Percentiles rank a stretch among this genome's conserved stretches.
Evolutionary conservation across 2,797 vertebrate genomes (phyloP).

Genomic region (Gobionotothen gibberifrons): DNA sequence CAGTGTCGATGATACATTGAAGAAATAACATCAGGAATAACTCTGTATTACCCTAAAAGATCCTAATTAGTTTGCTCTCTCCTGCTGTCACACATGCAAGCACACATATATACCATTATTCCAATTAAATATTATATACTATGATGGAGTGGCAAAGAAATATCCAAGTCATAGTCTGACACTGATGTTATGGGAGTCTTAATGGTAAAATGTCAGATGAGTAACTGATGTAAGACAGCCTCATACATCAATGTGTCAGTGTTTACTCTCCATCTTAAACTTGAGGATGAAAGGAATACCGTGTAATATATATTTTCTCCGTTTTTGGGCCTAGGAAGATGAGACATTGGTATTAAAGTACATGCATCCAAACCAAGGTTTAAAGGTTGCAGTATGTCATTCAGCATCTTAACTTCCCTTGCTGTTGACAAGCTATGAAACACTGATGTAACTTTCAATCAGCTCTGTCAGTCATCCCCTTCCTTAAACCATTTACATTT

Average conservation of each 20-base stretch:
- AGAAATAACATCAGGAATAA: conserved; percentile 48
- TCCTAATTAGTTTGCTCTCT: conserved; percentile 35
- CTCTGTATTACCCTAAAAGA: conserved; percentile 20
- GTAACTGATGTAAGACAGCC: conserved; percentile 38
- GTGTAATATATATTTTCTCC: conserved; percentile 25
- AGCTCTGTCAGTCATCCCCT: conserved; percentile 22
- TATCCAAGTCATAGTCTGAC: conserved; percentile 18
- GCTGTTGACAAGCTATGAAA: not conserved
- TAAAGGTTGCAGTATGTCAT: not conserved
- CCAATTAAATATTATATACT: conserved; percentile 15
- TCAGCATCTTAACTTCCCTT: not conserved
- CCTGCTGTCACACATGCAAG: not conserved
- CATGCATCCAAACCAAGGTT: not conserved
- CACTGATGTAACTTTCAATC: conserved; percentile 27
- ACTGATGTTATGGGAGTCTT: conserved; percentile 28
- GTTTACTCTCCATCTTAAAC: conserved; percentile 50
- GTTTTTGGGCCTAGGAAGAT: conserved; percentile 19
- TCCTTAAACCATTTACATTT: conserved; percentile 35
- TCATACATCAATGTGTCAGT: conserved; percentile 52
- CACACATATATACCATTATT: not conserved
- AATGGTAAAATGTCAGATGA: conserved; percentile 44
- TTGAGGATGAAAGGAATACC: conserved; percentile 5
- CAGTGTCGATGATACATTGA: conserved; percentile 53
- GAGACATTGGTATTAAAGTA: conserved; percentile 2
- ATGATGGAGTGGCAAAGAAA: conserved; percentile 11